A percentile compares a stretch with the other conserved stretches of the same genome.
phyloP scores from a whole-genome alignment of 2,888 invertebrate species.

The Pseudolycoriella hygida region DNA sequence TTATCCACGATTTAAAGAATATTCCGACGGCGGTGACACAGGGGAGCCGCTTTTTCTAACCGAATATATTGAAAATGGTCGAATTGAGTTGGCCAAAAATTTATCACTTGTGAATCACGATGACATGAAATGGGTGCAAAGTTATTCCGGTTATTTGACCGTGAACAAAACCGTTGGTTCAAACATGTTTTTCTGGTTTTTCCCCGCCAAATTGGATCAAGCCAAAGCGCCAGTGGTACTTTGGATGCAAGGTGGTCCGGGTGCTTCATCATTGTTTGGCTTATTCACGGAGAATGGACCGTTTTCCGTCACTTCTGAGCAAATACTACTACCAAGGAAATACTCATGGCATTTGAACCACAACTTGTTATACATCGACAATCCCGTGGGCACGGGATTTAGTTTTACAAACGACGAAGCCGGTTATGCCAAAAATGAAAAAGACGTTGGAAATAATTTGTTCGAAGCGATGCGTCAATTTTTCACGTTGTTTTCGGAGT shows the following conservation, averaged over 20 bases:
- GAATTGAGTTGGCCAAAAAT: slow-evolving; percentile 40
- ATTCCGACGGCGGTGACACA: slow-evolving; percentile 22
- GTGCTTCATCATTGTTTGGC: slow-evolving; percentile 61
- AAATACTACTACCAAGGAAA: slow-evolving; percentile 35
- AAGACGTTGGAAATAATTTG: slow-evolving; percentile 61
- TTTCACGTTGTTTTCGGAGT: slow-evolving; percentile 63
- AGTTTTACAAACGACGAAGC: slow-evolving; percentile 63
- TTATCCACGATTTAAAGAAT: slow-evolving; percentile 22
- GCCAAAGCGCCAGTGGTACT: slow-evolving; percentile 51
- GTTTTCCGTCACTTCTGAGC: slow-evolving; percentile 32
- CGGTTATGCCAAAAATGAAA: slow-evolving; percentile 66
- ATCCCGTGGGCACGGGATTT: slow-evolving; percentile 84
- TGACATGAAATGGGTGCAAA: slow-evolving; percentile 37
- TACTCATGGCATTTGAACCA: slow-evolving; percentile 67
- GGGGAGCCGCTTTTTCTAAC: slow-evolving; percentile 54
- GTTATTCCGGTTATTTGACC: slow-evolving; percentile 69
- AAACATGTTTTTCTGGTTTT: slow-evolving; percentile 86
- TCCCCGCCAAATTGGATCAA: slow-evolving; percentile 46
- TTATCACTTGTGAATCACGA: slow-evolving; percentile 35
- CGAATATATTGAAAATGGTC: slow-evolving; percentile 50
- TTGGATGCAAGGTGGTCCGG: slow-evolving; percentile 58
- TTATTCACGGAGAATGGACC: slow-evolving; percentile 77
- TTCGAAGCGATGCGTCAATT: slow-evolving; percentile 64
- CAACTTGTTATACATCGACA: slow-evolving; percentile 76
- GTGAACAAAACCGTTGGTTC: slow-evolving; percentile 61